Percentiles rank a stretch among this genome's conserved stretches.
Evolutionary conservation across 2,113 vertebrate species (phyloP).

Genomic region (Hippopotamus amphibius): DNA sequence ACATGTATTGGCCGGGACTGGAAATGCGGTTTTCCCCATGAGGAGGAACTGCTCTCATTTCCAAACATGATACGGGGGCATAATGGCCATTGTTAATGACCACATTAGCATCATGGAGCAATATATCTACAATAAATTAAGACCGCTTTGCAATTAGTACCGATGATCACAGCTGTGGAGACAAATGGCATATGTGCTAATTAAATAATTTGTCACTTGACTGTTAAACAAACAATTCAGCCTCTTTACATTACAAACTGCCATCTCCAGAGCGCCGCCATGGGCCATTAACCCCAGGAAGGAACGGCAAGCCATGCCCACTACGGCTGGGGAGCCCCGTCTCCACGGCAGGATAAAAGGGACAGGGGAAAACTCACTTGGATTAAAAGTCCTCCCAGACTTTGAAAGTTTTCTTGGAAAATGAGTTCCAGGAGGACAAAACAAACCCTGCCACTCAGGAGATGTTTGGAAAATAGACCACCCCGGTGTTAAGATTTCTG

Average conservation of each 20-base stretch:
- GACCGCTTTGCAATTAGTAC: conserved; percentile 88
- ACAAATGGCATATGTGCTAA: conserved; percentile 90
- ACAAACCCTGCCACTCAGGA: background rate
- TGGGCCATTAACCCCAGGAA: conserved; percentile 83
- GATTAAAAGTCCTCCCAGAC: background rate
- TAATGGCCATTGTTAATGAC: conserved; percentile 85
- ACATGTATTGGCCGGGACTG: rapidly evolving
- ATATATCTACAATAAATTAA: conserved; percentile 87
- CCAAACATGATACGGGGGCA: conserved; percentile 71
- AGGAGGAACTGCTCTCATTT: conserved; percentile 76
- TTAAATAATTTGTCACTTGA: conserved; percentile 93
- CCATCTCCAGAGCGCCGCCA: conserved; percentile 77
- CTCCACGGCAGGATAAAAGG: background rate
- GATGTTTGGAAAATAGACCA: background rate
- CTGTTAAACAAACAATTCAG: conserved; percentile 89
- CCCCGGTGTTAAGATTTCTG: too few relatives aligned
- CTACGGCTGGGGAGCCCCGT: conserved; percentile 50
- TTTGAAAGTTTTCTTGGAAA: background rate
- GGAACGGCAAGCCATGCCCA: conserved; percentile 69
- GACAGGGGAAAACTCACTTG: background rate
- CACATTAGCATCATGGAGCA: conserved; percentile 84
- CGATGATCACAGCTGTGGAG: conserved; percentile 88
- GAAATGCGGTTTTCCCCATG: background rate
- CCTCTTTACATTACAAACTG: conserved; percentile 85
- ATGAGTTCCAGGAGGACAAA: background rate